Evolutionary conservation across 2,113 vertebrate species (phyloP).

Genomic region (Isurus oxyrinchus): DNA sequence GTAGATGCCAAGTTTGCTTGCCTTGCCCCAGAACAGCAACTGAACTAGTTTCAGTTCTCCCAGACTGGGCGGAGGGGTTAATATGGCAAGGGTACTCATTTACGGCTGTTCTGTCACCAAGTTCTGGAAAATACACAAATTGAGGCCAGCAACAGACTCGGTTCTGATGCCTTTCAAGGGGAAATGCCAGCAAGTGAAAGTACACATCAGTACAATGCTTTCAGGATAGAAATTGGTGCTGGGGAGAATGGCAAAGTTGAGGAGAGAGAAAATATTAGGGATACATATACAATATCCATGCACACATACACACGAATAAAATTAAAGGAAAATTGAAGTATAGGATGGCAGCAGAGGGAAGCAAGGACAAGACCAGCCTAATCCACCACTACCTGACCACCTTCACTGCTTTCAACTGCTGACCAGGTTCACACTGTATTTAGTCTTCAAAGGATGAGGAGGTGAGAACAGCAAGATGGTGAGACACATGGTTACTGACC

Average conservation of each 20-base stretch:
- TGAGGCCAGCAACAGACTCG: not conserved
- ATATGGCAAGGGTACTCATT: not conserved
- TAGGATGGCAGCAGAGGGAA: not conserved
- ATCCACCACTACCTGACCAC: not conserved
- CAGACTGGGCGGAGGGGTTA: not conserved
- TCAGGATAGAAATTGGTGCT: not conserved
- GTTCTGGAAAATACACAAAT: not conserved
- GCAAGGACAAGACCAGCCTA: not conserved
- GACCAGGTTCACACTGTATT: not conserved
- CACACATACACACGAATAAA: not conserved
- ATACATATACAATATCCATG: not conserved
- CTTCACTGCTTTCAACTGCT: not conserved
- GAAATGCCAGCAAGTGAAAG: not conserved
- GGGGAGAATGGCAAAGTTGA: too few relatives aligned
- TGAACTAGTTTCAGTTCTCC: not conserved
- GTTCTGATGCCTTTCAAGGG: not conserved
- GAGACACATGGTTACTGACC: not conserved
- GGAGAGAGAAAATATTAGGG: not conserved
- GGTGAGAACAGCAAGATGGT: not conserved
- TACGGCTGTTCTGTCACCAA: not conserved
- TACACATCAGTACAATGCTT: not conserved
- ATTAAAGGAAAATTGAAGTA: not conserved
- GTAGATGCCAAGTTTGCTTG: not conserved
- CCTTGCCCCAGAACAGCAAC: not conserved
- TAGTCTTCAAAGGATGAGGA: not conserved